phyloP scores from a whole-genome alignment of 2,797 vertebrate species.

The Siniperca scherzeri region DNA sequence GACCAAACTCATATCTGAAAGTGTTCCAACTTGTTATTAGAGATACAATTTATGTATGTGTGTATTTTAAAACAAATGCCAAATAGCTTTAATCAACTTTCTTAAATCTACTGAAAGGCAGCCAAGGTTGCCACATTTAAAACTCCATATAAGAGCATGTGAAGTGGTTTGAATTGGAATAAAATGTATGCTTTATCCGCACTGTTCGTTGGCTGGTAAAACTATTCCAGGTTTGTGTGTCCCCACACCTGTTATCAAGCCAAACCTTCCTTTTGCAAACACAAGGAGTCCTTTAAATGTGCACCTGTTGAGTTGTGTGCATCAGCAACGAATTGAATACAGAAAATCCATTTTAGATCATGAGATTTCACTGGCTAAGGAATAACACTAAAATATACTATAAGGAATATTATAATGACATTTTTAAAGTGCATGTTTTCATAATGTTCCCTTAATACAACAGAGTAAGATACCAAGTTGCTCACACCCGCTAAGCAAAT shows the following conservation, averaged over 20 bases:
- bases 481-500: slow-evolving; percentile 66
- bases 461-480: background rate
- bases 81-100: background rate
- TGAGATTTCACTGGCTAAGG: background rate
- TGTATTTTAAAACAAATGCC: background rate
- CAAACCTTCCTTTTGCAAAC: slow-evolving; percentile 60
- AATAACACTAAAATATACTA: background rate
- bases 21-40: background rate
- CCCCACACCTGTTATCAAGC: slow-evolving; percentile 31
- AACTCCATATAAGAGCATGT: background rate
- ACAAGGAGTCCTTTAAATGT: slow-evolving; percentile 17
- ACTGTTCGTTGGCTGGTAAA: background rate
- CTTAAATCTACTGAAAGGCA: background rate
- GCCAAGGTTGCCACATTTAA: background rate
- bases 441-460: background rate
- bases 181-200: background rate
- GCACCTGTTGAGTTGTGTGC: slow-evolving; percentile 29
- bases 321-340: background rate
- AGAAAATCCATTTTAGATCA: background rate
- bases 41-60: background rate
- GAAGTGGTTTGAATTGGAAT: slow-evolving; percentile 1
- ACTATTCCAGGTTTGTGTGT: slow-evolving; percentile 6
- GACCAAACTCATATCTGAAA: background rate
- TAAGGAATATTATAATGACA: background rate
- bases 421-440: background rate